Evolutionary conservation across 2,888 invertebrate species (phyloP).

Genomic region (Xestoiulus laeticollis): DNA sequence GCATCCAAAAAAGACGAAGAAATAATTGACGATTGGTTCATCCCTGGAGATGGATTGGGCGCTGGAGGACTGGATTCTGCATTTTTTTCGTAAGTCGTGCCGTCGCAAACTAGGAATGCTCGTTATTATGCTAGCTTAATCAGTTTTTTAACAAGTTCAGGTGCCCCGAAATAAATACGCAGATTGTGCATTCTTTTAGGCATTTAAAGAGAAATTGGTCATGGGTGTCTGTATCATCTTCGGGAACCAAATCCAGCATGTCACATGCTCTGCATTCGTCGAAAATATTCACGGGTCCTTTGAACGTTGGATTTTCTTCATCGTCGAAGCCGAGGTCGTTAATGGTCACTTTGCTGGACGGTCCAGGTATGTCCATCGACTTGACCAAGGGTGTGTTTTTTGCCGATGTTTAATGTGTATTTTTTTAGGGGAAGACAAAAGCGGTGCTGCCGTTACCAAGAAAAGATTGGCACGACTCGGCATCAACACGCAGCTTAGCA

Average conservation of each 20-base stretch:
- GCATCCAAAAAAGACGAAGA: constrained; percentile 66
- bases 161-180: background rate
- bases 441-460: background rate
- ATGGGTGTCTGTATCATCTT: constrained; percentile 42
- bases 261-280: background rate
- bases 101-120: background rate
- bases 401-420: background rate
- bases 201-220: constrained; percentile 74
- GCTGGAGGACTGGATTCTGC: constrained; percentile 78
- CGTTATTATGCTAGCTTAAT: background rate
- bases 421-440: background rate
- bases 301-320: background rate
- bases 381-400: background rate
- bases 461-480: constrained; percentile 46
- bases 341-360: background rate
- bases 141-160: background rate
- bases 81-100: constrained; percentile 68
- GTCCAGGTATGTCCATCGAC: background rate
- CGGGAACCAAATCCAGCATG: background rate
- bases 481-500: background rate
- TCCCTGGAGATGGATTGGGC: constrained; percentile 78
- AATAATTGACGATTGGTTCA: constrained; percentile 67
- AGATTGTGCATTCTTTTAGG: constrained; percentile 57
- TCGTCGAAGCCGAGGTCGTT: background rate
- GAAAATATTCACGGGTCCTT: background rate